A percentile compares a stretch with the other conserved stretches of the same genome.
These are phyloP conservation scores for Acanthurus lineatus DNA, from an alignment of 2,797 vertebrate genomes.

Conservation along the genomic window DNA sequence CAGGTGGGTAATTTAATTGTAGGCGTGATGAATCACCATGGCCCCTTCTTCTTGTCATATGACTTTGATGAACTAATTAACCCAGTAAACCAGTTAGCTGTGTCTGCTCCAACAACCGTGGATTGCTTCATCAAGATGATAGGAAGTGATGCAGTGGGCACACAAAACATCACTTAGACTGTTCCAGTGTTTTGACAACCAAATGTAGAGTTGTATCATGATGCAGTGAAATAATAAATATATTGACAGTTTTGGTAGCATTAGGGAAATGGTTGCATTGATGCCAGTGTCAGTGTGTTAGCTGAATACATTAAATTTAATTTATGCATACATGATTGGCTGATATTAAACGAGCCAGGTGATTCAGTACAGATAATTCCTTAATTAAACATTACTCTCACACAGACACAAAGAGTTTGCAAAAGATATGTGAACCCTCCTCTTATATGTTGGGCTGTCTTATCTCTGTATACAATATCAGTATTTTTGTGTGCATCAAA, in stretches of 20 bases:
- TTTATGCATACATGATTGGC: too few species aligned
- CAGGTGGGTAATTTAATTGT: conserved; percentile 48
- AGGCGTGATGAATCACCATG: conserved; percentile 51
- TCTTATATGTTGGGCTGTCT: too few species aligned
- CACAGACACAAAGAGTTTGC: too few species aligned
- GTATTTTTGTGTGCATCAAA: too few species aligned
- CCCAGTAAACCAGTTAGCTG: conserved; percentile 36
- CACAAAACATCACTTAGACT: not conserved
- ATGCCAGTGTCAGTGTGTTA: not conserved
- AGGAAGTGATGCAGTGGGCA: not conserved
- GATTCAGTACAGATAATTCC: too few species aligned
- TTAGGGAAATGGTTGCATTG: not conserved
- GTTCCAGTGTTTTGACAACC: not conserved
- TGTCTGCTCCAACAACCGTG: conserved; percentile 8
- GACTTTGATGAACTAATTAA: conserved; percentile 56
- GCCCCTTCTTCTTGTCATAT: conserved; percentile 26
- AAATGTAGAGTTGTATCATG: not conserved
- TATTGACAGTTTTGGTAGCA: not conserved
- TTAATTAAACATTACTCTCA: too few species aligned
- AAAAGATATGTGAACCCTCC: too few species aligned
- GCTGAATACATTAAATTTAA: too few species aligned
- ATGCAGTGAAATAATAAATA: not conserved
- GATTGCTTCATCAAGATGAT: conserved; percentile 10
- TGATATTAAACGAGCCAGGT: too few species aligned
- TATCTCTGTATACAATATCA: too few species aligned